Evolutionary conservation across 2,888 invertebrate genomes (phyloP), one percentile per base, ranked within the genome.

Genomic region (Epicampocera succincta): DNA sequence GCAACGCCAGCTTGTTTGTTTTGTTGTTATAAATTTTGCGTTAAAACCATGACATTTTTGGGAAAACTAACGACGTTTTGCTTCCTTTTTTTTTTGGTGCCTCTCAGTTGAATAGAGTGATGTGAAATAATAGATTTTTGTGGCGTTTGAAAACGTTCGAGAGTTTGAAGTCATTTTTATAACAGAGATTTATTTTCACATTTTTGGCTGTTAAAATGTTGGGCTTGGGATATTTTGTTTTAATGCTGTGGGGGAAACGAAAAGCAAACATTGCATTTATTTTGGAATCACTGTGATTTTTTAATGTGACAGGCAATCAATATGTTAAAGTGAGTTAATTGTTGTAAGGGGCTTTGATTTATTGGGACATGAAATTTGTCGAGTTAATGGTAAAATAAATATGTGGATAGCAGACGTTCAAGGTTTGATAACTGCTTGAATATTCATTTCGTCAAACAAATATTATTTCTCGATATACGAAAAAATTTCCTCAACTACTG

Each of bases 31-130:
- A 44, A 60, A 58, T 42, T 44, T 60, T 21, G 63, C 29, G n/a
- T 69, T 50, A 44, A 75, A 75, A 52, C 52, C 60, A 58, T 75
- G 54, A 60, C 48, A 74, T 65, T 75, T 80, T 69, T 58, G 44
- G 80, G 54, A 21, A 60, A 71, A 52, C 60, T 33, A 75, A 46
- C 33, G 58, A 58, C 48, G 56, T 69, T 17, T 15, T 42, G 13
- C 0, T 52, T 13, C 19, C 0, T 52, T 29, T 13, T 12, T 38
- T n/a, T n/a, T 21, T 13, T 21, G 33, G 17, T 56, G 52, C 50
- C 66, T 52, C 52, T 13, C 11, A 73, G 52, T 46, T 65, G 50
- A 50, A 54, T 50, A 44, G 44, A 44, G 44, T 60, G 15, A 38
- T 44, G 54, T 73, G 54, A 54, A 63, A 73, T 46, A 73, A 73